Evolutionary conservation across 2,113 vertebrate genomes (phyloP), one percentile per base, ranked within the genome.

Genomic region (Burhinus oedicnemus): DNA sequence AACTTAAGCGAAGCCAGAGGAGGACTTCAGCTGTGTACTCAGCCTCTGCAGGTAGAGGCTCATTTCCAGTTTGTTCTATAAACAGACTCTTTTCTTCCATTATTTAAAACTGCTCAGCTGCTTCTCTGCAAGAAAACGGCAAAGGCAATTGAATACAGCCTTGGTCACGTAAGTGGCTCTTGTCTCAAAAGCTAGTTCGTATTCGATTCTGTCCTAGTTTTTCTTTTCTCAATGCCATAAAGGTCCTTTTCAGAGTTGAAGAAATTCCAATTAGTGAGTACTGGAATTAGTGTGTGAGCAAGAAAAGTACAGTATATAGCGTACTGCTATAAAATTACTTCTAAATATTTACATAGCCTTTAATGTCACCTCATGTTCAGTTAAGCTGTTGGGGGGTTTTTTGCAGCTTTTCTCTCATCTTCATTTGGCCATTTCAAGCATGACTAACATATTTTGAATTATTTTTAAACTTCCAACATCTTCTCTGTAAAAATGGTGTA

Each of bases 41-140:
- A 85, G 74, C 94, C 83, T 89, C 84, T 95, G 97, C 96, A 98
- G 97, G 97, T 97, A 97, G 74, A 96, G 75, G 89, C 85, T 93
- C 72, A 76, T 97, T 98, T 96, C 95, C 69, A 95, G 40, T 58
- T n/a, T 97, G 87, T 57, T 66, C 92, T 92, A 89, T 90, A 97
- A 95, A 91, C 62, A 90, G 78, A 74, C 30, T 92, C 58, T 92
- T 97, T 97, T 98, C 71, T 97, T 95, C 84, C 87, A 95, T 96
- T 86, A 83, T 97, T 96, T 95, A 96, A 85, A 91, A 75, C 72
- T 86, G 75, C 62, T 94, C 84, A 62, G 52, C 91, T 95, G 87
- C 85, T 98, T 88, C 74, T 90, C 54, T 93, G 66, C 65, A 96
- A 95, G 94, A 96, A 97, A 96, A 91, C 68, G 93, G 92, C 94